phyloP scores from a whole-genome alignment of 2,888 invertebrate species.

The Aphodius granarius region DNA sequence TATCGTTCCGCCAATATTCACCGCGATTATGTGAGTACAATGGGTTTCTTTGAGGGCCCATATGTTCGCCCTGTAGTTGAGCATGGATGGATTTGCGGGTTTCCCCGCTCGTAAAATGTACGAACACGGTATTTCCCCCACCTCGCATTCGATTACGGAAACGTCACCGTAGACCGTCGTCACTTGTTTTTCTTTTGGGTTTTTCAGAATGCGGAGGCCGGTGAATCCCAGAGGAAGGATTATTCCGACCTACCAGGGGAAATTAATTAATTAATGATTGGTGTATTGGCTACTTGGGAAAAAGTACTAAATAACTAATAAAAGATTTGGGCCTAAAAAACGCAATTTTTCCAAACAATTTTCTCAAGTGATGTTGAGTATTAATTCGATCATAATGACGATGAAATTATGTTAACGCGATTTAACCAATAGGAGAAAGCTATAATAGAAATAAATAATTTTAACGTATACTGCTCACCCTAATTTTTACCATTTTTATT shows the following conservation, averaged over 20 bases:
- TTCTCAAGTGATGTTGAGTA: too few species aligned
- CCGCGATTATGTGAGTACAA: constrained; percentile 90
- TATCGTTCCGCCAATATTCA: constrained; percentile 93
- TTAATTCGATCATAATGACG: too few species aligned
- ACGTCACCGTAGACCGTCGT: constrained; percentile 83
- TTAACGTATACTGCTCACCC: background rate
- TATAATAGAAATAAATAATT: too few species aligned
- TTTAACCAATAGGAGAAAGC: too few species aligned
- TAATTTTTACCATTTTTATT: background rate
- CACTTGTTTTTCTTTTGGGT: constrained; percentile 65
- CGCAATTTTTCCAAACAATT: too few species aligned
- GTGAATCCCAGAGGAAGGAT: constrained; percentile 96
- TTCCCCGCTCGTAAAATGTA: constrained; percentile 73
- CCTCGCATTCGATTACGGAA: constrained; percentile 74
- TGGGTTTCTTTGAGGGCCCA: constrained; percentile 87
- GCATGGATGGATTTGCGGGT: constrained; percentile 78
- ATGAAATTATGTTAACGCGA: too few species aligned
- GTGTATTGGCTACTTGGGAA: too few species aligned
- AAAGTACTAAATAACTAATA: too few species aligned
- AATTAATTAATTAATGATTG: background rate
- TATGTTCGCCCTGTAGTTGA: constrained; percentile 96
- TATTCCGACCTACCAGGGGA: constrained; percentile 78
- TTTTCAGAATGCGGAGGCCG: constrained; percentile 82
- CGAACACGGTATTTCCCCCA: constrained; percentile 71
- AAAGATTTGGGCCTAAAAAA: too few species aligned